phyloP scores from a whole-genome alignment of 2,888 invertebrate species.

The Alentia gelatinosa region DNA sequence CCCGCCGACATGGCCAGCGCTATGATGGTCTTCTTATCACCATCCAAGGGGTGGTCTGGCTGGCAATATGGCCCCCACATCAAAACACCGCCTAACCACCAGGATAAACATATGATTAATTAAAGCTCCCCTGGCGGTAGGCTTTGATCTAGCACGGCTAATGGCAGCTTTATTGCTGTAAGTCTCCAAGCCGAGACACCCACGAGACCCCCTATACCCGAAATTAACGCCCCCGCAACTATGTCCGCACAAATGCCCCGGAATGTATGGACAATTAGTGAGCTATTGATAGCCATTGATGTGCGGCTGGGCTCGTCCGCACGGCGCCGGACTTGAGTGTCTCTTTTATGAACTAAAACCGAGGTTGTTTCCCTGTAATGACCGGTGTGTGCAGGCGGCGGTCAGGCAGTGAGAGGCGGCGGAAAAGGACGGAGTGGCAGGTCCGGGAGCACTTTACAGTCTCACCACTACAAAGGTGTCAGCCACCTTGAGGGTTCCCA shows the following conservation, averaged over 20 bases:
- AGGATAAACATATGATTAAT: constrained; percentile 51
- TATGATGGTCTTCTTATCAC: constrained; percentile 10
- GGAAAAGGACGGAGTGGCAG: neutral
- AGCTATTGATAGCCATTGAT: constrained; percentile 41
- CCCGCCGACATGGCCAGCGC: neutral
- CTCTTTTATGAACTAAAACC: neutral
- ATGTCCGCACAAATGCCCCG: neutral
- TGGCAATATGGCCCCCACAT: constrained; percentile 13
- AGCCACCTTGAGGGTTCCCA: neutral
- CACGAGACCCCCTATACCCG: neutral
- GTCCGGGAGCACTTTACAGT: neutral
- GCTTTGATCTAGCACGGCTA: neutral
- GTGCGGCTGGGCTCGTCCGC: neutral
- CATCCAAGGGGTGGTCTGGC: constrained; percentile 13
- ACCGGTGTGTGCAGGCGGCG: neutral
- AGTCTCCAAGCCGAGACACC: neutral
- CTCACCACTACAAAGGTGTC: neutral
- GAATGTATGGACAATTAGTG: constrained; percentile 20
- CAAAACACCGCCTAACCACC: constrained; percentile 15
- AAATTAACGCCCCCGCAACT: constrained; percentile 7
- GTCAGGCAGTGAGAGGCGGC: neutral
- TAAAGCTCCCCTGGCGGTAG: constrained; percentile 32
- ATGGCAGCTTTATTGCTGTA: constrained; percentile 32
- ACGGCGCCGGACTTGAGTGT: neutral
- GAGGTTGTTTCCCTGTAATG: neutral